Base-by-base conservation (phyloP, 2,113 vertebrate genomes). In the Percopsis transmontana region DNA sequence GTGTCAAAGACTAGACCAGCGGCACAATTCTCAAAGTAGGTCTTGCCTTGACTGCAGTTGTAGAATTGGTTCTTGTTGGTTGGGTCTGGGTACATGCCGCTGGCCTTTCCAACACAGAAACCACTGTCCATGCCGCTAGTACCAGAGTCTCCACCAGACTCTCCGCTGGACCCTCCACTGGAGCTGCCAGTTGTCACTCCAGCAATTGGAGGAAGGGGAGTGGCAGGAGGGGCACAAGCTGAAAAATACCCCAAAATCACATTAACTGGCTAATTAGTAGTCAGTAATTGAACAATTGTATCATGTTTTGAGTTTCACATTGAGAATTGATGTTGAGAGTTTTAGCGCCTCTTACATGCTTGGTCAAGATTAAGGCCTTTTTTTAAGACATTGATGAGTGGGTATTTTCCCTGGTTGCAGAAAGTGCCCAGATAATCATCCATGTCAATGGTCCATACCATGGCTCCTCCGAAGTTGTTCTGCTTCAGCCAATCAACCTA, bases 401-500 rank as follows among this genome's bases (percentile, higher is more conserved):
- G 90, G 41, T 93, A 94, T 81, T 80, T 91, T 55, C 86, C 90
- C 14, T 92, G 68, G 2, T 92, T 73, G 40, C 94, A 96, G 89
- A 91, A 95, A 3, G 76, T 76, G 6, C 92, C 93, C 8, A 62
- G 66, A 80, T 93, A 94, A 60, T 95, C 94, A 33, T 96, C 93
- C 91, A 94, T 23, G 64, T 93, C 92, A 52, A 94, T 3, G 5
- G 90, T 11, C 94, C 94, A 95, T 4, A 95, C 92, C 91, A 93
- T 91, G 63, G 92, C 91, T 0, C 94, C 94, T 0, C 88, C 93
- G 72, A 93, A 92, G 5, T 89, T 83, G 66, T 79, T 92, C 66
- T 77, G 74, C 62, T 70, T 94, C 77, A 95, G 81, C 91, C 92
- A 95, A 18, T 87, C 80, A 39, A 68, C 85, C 94, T 94, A 67